Base-by-base conservation (phyloP, 1,140 invertebrate genomes). In the Brachionus asplanchnoidis region DNA sequence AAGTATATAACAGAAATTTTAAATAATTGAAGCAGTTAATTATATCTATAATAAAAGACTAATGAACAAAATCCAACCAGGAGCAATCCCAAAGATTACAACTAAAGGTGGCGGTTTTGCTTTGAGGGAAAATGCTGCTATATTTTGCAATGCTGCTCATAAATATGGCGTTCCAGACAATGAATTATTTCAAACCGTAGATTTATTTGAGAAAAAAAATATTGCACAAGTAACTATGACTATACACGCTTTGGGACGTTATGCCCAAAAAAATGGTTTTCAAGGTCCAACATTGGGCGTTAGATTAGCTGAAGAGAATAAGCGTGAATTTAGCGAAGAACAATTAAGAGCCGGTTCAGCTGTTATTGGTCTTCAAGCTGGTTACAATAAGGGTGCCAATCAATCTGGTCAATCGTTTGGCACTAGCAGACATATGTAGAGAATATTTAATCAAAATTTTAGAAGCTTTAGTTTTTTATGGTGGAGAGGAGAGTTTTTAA, bases 161-260 rank as follows among this genome's bases (percentile, higher is more conserved):
- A 66, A 92, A 65, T 96, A 97, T 87, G 96, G 96, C 9, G 95
- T 97, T 3, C 92, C 93, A 8, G 94, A 95, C 86, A 92, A 94
- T 5, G 96, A 98, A 88, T 92, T 96, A 2, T 98, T 98, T 92
- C 95, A 97, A 90, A 95, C 95, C 0, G 95, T 95, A 7, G 96
- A 97, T 88, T 91, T 98, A 5, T 97, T 93, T 92, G 95, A 97
- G 88, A 93, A 94, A 88, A 96, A 97, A 89, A 96, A 97, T 88
- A 95, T 98, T 86, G 92, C 94, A 8, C 93, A 94, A 86, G 95
- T 98, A 1, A 94, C 95, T 8, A 95, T 96, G 87, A 96, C 95
- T 89, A 90, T 98, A 75, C 95, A 96, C 88, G 95, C 96, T 7
- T 92, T 99, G 14, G 97, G 95, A 32, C 93, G 97, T 91, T 98